Evolutionary conservation across 1,140 invertebrate genomes (phyloP).

Genomic region (Drosophila sucinea): DNA sequence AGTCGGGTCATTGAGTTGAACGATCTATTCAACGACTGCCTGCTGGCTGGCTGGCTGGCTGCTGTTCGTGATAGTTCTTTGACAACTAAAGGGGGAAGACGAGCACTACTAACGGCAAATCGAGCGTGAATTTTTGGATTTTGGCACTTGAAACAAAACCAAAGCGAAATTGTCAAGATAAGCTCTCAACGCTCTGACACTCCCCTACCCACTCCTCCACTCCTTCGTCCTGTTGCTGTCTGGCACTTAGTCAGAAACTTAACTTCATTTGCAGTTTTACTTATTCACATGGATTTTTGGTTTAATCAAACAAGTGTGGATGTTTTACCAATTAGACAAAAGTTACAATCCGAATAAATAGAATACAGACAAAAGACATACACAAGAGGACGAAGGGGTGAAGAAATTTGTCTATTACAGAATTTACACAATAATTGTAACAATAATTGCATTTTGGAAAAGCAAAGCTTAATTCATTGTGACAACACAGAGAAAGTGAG

Average conservation of each 20-base stretch:
- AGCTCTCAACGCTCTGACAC: background rate
- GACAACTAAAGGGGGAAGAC: constrained; percentile 1
- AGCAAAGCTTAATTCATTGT: constrained; percentile 56
- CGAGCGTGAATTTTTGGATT: constrained; percentile 19
- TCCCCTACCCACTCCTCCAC: background rate
- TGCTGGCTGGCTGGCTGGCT: constrained; percentile 16
- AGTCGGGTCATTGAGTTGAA: constrained; percentile 11
- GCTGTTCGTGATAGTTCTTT: constrained; percentile 17
- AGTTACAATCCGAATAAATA: constrained; percentile 5
- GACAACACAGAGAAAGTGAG: constrained; percentile 29
- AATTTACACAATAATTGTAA: constrained; percentile 65
- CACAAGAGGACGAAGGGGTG: background rate
- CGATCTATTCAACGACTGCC: constrained; percentile 4
- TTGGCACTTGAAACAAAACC: constrained; percentile 27
- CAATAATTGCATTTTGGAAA: constrained; percentile 62
- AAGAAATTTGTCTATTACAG: constrained; percentile 39
- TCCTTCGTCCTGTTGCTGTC: constrained; percentile 6
- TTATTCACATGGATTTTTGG: constrained; percentile 25
- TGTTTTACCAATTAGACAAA: constrained; percentile 11
- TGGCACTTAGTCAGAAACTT: constrained; percentile 18
- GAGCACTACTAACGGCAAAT: constrained; percentile 3
- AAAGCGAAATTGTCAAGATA: constrained; percentile 6
- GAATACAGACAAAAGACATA: constrained; percentile 4
- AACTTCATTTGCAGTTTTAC: constrained; percentile 39
- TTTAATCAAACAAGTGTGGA: background rate